Evolutionary conservation across 2,888 invertebrate genomes (phyloP).

Genomic region (Molorchus minor): DNA sequence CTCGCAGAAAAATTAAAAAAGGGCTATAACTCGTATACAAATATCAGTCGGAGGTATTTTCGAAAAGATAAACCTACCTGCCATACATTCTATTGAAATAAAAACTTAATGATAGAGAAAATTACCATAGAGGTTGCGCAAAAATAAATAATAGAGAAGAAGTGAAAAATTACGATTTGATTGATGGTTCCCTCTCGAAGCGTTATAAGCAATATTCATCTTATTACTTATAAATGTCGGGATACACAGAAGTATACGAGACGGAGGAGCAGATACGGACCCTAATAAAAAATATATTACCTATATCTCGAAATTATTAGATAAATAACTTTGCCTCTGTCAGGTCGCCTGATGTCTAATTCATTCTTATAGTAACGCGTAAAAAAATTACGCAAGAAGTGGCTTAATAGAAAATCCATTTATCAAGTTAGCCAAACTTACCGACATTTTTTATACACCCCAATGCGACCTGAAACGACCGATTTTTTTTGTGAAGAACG

Average conservation of each 20-base stretch:
- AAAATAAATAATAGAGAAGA: slow-evolving; percentile 21
- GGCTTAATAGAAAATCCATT: neutral
- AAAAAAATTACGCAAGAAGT: slow-evolving; percentile 2
- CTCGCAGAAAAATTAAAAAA: too few relatives aligned
- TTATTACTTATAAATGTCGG: slow-evolving; percentile 30
- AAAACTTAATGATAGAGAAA: slow-evolving; percentile 30
- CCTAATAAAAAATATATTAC: slow-evolving; percentile 24
- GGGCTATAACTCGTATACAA: too few relatives aligned
- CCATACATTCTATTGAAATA: slow-evolving; percentile 20
- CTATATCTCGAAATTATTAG: neutral
- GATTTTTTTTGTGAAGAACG: neutral
- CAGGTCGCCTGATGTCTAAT: neutral
- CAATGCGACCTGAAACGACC: too few relatives aligned
- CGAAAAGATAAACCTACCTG: slow-evolving; percentile 9
- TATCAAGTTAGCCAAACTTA: neutral
- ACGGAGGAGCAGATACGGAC: slow-evolving; percentile 22
- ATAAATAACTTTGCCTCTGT: neutral
- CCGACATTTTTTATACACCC: neutral
- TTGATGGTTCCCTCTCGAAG: slow-evolving; percentile 28
- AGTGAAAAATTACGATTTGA: slow-evolving; percentile 33
- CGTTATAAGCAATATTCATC: slow-evolving; percentile 24
- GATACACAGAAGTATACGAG: slow-evolving; percentile 25
- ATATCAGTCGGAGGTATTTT: too few relatives aligned
- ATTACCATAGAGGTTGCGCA: slow-evolving; percentile 25
- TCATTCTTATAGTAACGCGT: neutral